Evolutionary conservation across 2,113 vertebrate species (phyloP), one percentile per base, ranked within the genome.

Genomic region (Stercorarius parasiticus): DNA sequence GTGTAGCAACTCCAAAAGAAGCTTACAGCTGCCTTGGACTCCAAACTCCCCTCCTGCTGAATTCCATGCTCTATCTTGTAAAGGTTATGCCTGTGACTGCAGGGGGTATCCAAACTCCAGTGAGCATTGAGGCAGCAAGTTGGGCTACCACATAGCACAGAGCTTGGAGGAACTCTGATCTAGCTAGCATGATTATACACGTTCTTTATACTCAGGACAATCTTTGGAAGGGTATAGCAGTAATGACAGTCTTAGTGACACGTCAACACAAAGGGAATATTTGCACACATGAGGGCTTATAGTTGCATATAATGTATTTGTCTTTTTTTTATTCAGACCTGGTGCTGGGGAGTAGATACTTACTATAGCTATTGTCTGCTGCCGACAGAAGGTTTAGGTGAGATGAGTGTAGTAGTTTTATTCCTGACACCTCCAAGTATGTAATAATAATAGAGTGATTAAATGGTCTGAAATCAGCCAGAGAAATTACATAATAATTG

Each of bases 401-500:
- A 43, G n/a, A 42, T 12, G 20, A 69, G 13, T 1, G 4, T 14
- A 34, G 23, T 13, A 29, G 52, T 43, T 72, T 10, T 56, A 6
- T 32, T 80, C 34, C 74, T 61, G 88, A 45, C 82, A 76, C 42
- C 38, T 82, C 40, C 0, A 2, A 76, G 36, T 32, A 13, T 13
- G 38, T 42, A 34, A 56, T 47, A 86, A 66, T 66, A 49, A 23
- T 34, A 53, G 58, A 56, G 59, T 21, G 45, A 91, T 81, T 83
- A 90, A 49, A 29, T 36, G 45, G 64, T 80, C 67, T 86, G 53
- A 96, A 95, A 86, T 69, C 79, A 72, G 82, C 49, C 47, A 38
- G 26, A 78, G 19, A 34, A 82, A n/a, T 95, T 92, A 70, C 69
- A 38, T 34, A 52, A 65, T 88, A 95, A 97, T 95, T 88, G 88